A percentile compares a stretch with the other conserved stretches of the same genome.
Conservation (phyloP, 2,888 invertebrate species). For the Lochmaea crataegi region DNA sequence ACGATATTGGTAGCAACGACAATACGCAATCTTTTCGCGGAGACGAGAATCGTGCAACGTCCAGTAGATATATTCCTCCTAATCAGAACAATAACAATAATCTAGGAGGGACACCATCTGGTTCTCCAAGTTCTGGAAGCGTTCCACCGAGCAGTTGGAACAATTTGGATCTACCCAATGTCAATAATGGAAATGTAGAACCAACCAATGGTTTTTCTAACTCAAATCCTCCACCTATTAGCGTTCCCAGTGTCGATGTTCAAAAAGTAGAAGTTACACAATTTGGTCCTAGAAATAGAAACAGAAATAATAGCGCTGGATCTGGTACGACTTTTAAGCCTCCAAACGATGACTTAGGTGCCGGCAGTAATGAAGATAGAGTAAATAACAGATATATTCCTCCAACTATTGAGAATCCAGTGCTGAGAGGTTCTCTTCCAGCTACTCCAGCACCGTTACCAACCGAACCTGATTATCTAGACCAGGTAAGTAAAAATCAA, state of each 20-base stretch:
- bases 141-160: conserved; percentile 17
- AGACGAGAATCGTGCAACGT: neutral
- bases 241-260: conserved; percentile 33
- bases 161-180: conserved; percentile 27
- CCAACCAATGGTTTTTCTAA: neutral
- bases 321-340: conserved; percentile 7
- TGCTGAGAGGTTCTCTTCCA: neutral
- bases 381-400: conserved; percentile 39
- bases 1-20: neutral
- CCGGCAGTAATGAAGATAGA: conserved; percentile 16
- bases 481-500: conserved; percentile 1
- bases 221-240: conserved; percentile 1
- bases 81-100: conserved; percentile 1
- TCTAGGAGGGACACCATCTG: neutral
- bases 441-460: neutral
- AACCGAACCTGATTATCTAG: neutral
- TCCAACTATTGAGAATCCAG: conserved; percentile 28
- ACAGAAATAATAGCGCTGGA: conserved; percentile 22
- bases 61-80: conserved; percentile 17
- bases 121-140: neutral
- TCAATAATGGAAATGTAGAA: conserved; percentile 6
- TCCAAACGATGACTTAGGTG: neutral
- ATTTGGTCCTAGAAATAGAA: conserved; percentile 24
- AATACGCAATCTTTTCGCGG: conserved; percentile 5
- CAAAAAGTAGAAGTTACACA: conserved; percentile 40